A percentile compares a stretch with the other conserved stretches of the same genome.
Evolutionary conservation across 2,797 vertebrate genomes (phyloP).

Genomic region (Microctenopoma lineatum): DNA sequence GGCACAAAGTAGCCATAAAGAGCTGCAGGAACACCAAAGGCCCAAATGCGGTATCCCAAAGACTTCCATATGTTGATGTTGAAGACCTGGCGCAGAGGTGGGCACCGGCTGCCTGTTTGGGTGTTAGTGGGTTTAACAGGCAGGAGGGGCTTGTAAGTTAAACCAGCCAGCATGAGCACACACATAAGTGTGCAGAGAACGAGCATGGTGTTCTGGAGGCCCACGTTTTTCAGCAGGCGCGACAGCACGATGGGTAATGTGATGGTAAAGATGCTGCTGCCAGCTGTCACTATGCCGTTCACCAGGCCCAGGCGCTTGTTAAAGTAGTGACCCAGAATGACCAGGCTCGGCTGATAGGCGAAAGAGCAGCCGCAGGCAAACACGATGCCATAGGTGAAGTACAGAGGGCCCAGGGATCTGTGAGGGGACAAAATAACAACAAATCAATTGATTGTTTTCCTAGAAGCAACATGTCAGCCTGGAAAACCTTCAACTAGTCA

Average conservation of each 20-base stretch:
- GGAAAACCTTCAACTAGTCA: background rate
- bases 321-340: constrained; percentile 97
- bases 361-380: constrained; percentile 97
- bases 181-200: constrained; percentile 90
- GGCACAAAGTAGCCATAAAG: constrained; percentile 98
- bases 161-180: constrained; percentile 90
- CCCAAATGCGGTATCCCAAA: constrained; percentile 92
- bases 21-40: constrained; percentile 91
- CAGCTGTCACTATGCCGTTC: constrained; percentile 95
- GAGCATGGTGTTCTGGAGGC: constrained; percentile 86
- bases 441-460: background rate
- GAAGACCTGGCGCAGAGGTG: constrained; percentile 83
- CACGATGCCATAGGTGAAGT: constrained; percentile 94
- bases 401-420: constrained; percentile 91
- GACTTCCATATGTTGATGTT: constrained; percentile 93
- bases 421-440: background rate
- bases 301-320: constrained; percentile 95
- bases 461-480: background rate
- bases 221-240: constrained; percentile 70
- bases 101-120: constrained; percentile 70
- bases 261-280: constrained; percentile 94
- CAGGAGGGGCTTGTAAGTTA: constrained; percentile 90
- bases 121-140: constrained; percentile 62
- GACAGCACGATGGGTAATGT: constrained; percentile 88
- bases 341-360: constrained; percentile 95